phyloP scores from a whole-genome alignment of 2,113 vertebrate species.

The Bubo blakistoni region DNA sequence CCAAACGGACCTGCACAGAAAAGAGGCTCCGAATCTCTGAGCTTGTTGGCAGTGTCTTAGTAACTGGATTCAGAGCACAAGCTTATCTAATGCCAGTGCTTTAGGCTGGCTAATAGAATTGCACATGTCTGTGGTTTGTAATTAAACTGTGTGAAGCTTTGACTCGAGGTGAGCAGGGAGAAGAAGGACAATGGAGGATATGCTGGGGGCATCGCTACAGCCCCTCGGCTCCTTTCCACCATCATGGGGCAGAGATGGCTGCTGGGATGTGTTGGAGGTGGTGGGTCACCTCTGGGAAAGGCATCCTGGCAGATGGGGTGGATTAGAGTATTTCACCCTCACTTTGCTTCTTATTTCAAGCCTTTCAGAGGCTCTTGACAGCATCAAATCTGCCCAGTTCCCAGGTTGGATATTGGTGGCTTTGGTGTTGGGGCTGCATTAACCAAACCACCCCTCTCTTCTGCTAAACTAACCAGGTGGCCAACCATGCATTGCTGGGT shows the following conservation, averaged over 20 bases:
- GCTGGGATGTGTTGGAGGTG: not conserved
- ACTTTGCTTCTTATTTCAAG: not conserved
- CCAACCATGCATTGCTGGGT: not conserved
- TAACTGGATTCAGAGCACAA: slow-evolving; percentile 30
- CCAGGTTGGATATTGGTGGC: accelerated
- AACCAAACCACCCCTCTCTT: not conserved
- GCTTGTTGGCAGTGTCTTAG: slow-evolving; percentile 33
- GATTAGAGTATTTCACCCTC: not conserved
- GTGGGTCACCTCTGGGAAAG: not conserved
- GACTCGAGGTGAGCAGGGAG: not conserved
- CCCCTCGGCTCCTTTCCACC: not conserved
- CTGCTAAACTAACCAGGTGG: not conserved
- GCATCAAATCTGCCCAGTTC: not conserved
- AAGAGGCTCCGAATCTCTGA: slow-evolving; percentile 24
- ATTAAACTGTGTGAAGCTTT: slow-evolving; percentile 35
- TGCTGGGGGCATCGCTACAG: not conserved
- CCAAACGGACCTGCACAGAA: slow-evolving; percentile 44
- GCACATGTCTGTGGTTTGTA: slow-evolving; percentile 41
- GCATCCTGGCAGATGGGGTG: not conserved
- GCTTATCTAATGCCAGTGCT: slow-evolving; percentile 40
- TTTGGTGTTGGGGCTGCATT: not conserved
- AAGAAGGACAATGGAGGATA: not conserved
- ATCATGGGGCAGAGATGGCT: accelerated
- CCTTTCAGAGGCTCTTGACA: not conserved
- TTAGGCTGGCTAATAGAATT: slow-evolving; percentile 42